Base-by-base conservation (phyloP, 2,113 vertebrate species). In the Charadrius vociferus region DNA sequence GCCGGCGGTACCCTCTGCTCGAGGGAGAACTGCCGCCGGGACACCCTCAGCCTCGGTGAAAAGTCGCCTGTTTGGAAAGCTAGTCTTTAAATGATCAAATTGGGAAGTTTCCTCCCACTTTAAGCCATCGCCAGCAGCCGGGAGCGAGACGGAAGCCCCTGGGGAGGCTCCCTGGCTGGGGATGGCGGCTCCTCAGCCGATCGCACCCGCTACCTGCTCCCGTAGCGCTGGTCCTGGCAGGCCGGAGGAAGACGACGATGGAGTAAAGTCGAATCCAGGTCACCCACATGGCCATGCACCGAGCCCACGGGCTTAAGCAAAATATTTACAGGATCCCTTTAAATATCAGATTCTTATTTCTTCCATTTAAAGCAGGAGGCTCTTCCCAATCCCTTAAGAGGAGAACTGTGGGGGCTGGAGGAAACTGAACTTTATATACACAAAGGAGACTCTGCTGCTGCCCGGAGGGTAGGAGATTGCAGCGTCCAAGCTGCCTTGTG, bases 311-410 rank as follows among this genome's bases (percentile, higher is more conserved):
- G 43, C 61, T 65, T 14, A 6, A 27, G 22, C 26, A 37, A 67
- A 89, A 55, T 36, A 72, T 77, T 72, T 81, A 61, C 71, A 61
- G 71, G 47, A 34, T n/a, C 61, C 66, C 66, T 59, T 56, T 6
- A 63, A 85, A 56, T 32, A 72, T 56, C 83, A 41, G 53, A 52
- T 72, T 66, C 80, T 45, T 52, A 26, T 43, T 74, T 79, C 61
- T 79, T 78, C 94, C 59, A 30, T 59, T 47, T 62, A 52, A 63
- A 86, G 94, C 59, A 43, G 71, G 22, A 86, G 75, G 61, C 50
- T 89, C 81, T 83, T 92, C 66, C 86, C 77, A 59, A 12, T 55
- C 92, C 81, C 81, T 70, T 17, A 41, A 71, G 84, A 87, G 15
- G n/a, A 53, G 74, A 81, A 36, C 58, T 7, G 79, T 7, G 24